Conservation (phyloP, 1,140 invertebrate species). For the Watersipora subatra region DNA sequence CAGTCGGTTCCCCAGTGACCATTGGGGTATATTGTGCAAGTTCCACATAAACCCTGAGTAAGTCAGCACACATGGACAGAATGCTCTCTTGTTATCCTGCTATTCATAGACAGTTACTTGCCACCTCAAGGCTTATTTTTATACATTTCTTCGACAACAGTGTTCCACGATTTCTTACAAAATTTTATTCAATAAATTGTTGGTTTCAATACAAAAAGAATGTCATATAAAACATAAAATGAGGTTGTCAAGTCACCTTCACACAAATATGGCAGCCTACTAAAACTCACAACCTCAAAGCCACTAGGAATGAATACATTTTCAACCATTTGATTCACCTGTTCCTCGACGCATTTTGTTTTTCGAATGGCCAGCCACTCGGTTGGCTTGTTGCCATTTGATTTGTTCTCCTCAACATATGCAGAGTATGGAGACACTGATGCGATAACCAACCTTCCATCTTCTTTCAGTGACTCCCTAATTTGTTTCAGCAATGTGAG, state of each 20-base stretch:
- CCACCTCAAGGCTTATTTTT: too few species aligned
- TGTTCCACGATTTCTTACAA: too few species aligned
- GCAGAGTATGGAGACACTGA: conserved; percentile 75
- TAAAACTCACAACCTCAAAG: conserved; percentile 61
- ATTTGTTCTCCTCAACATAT: conserved; percentile 64
- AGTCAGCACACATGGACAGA: background rate
- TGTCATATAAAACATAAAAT: conserved; percentile 79
- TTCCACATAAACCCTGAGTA: conserved; percentile 21
- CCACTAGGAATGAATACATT: conserved; percentile 57
- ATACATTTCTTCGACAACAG: too few species aligned
- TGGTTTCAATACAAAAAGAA: conserved; percentile 52
- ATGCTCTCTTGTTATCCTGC: too few species aligned
- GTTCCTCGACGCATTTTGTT: conserved; percentile 59
- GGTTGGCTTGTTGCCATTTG: conserved; percentile 54
- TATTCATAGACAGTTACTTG: too few species aligned
- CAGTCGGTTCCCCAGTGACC: conserved; percentile 49
- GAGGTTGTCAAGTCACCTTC: conserved; percentile 82
- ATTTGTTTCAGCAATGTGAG: conserved; percentile 57
- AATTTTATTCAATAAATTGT: too few species aligned
- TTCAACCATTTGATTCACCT: conserved; percentile 54
- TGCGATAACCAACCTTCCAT: conserved; percentile 62
- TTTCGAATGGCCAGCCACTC: conserved; percentile 53
- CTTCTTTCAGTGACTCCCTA: conserved; percentile 47
- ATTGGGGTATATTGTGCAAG: conserved; percentile 48
- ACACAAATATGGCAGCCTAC: conserved; percentile 76